phyloP scores from a whole-genome alignment of 1,140 invertebrate species.

The Amyelois transitella region DNA sequence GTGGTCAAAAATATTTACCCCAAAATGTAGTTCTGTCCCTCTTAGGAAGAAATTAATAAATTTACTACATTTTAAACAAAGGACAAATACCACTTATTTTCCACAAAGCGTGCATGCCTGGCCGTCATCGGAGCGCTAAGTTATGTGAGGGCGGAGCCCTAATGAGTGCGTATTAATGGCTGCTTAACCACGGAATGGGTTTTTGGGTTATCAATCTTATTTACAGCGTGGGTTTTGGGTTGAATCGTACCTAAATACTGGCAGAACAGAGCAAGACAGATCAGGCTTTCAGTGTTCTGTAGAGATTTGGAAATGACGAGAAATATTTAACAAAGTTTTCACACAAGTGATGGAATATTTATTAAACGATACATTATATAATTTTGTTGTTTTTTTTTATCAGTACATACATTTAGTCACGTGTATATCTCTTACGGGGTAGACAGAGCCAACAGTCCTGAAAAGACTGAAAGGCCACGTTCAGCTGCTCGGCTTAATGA shows the following conservation, averaged over 20 bases:
- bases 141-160: neutral
- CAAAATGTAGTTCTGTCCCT: too few relatives aligned
- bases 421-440: too few relatives aligned
- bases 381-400: conserved; percentile 7
- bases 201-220: neutral
- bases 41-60: too few relatives aligned
- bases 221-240: neutral
- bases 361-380: neutral
- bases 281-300: too few relatives aligned
- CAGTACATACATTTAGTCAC: too few relatives aligned
- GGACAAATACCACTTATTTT: neutral
- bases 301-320: too few relatives aligned
- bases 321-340: too few relatives aligned
- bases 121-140: neutral
- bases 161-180: neutral
- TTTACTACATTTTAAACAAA: neutral
- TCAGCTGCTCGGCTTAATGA: too few relatives aligned
- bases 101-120: neutral
- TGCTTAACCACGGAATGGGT: neutral
- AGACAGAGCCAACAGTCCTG: too few relatives aligned
- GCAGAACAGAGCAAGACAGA: neutral
- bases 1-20: too few relatives aligned
- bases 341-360: too few relatives aligned
- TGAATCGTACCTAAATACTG: neutral
- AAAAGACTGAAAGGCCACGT: too few relatives aligned